Evolutionary conservation across 2,797 vertebrate genomes (phyloP).

Genomic region (Hephaestus fuliginosus): DNA sequence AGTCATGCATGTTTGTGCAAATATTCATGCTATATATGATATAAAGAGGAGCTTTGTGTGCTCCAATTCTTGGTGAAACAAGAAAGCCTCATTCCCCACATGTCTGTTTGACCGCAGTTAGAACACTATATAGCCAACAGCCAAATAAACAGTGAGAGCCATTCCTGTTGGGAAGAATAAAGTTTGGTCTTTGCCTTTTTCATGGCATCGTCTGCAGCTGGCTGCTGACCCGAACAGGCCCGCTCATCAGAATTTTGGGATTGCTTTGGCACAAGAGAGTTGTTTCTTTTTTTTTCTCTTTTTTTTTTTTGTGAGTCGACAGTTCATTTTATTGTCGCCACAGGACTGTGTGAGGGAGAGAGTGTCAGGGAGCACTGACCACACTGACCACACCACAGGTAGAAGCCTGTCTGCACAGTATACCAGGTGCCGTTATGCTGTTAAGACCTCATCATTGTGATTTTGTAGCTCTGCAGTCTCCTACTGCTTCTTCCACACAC

Average conservation of each 20-base stretch:
- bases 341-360: slow-evolving; percentile 23
- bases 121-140: slow-evolving; percentile 8
- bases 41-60: background rate
- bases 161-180: slow-evolving; percentile 26
- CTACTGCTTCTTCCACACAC: background rate
- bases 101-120: slow-evolving; percentile 25
- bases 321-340: slow-evolving; percentile 51
- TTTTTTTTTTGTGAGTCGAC: background rate
- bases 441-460: slow-evolving; percentile 6
- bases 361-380: slow-evolving; percentile 25
- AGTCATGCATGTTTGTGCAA: background rate
- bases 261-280: slow-evolving; percentile 26
- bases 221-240: slow-evolving; percentile 44
- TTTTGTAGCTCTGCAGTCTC: slow-evolving; percentile 1
- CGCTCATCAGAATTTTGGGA: slow-evolving; percentile 19
- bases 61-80: slow-evolving; percentile 4
- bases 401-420: slow-evolving; percentile 24
- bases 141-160: background rate
- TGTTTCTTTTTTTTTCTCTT: background rate
- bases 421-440: slow-evolving; percentile 14
- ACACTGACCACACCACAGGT: slow-evolving; percentile 7
- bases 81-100: background rate
- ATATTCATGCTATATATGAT: background rate
- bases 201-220: slow-evolving; percentile 37
- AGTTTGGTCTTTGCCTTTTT: slow-evolving; percentile 40